Conservation (phyloP, 2,888 invertebrate genomes). For the Papilio gigon region DNA sequence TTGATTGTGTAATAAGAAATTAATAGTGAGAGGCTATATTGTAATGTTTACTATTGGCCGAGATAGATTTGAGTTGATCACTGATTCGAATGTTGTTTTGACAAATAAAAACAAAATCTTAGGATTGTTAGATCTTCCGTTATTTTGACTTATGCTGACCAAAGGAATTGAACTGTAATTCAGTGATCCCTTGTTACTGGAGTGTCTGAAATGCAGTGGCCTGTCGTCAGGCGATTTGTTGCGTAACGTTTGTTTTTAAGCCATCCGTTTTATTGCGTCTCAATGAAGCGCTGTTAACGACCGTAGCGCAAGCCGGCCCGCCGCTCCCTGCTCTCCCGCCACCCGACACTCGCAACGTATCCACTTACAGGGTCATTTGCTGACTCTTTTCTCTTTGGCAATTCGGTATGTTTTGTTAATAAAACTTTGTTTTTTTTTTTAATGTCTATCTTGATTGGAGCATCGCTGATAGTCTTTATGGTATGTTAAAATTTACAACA, state of each 20-base stretch:
- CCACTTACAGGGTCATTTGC: constrained; percentile 30
- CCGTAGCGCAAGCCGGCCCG: constrained; percentile 24
- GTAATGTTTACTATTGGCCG: no score
- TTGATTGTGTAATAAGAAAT: constrained; percentile 11
- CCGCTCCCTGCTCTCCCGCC: constrained; percentile 34
- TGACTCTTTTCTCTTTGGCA: constrained; percentile 33
- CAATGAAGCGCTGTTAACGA: constrained; percentile 35
- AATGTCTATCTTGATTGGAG: not conserved
- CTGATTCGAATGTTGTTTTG: no score
- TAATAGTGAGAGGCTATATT: no score
- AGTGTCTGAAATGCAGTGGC: constrained; percentile 20
- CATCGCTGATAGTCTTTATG: no score
- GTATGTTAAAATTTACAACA: no score
- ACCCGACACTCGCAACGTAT: constrained; percentile 27
- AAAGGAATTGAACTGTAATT: not conserved
- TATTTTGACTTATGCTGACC: no score
- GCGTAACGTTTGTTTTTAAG: constrained; percentile 28
- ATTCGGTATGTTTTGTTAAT: not conserved
- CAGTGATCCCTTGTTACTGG: not conserved
- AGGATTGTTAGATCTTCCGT: no score
- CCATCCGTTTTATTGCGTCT: constrained; percentile 40
- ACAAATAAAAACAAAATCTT: no score
- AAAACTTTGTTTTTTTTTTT: not conserved
- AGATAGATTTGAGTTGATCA: not conserved
- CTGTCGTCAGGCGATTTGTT: not conserved